Evolutionary conservation across 2,888 invertebrate species (phyloP), one percentile per base, ranked within the genome.

Genomic region (Amphipoea lucens): DNA sequence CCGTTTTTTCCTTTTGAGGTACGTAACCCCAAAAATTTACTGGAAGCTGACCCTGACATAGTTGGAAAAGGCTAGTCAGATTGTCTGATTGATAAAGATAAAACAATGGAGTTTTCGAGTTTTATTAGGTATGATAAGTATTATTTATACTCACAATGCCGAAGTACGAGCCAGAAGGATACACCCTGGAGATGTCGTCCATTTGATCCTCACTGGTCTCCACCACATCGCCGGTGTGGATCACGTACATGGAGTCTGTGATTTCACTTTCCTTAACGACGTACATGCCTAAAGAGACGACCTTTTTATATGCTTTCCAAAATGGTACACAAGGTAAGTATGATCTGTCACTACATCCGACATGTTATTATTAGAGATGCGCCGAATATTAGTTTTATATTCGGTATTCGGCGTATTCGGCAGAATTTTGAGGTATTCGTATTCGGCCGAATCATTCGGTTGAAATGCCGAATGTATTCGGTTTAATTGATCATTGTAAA

Each of bases 221-320:
- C 51, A 89, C 75, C 3, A 96, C 94, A 4, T 91, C 88, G 0
- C 96, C 96, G 2, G 91, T 91, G 82, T 96, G 96, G n/a, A 96
- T 93, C 48, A 96, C 81, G 83, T 95, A 96, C 95, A 96, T 95
- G 2, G 94, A 90, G 78, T 96, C 92, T 0, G 95, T 96, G 57
- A 95, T 95, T 77, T 96, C 96, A 20, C 87, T 90, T 74, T 95
- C 92, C 68, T 95, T 95, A 17, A 96, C 96, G 42, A 96, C 94
- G 87, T 90, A 94, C 94, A 96, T 95, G 6, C 91, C 96, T 96
- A 63, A 65, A 57, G 6, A 70, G 4, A 83, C 14, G 20, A 23
- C 1, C 2, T 29, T 66, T 57, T 51, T 3, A 73, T 4, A 23
- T 57, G 23, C 2, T 0, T 45, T n/a, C 2, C 17, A 63, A 29